Evolutionary conservation across 2,113 vertebrate genomes (phyloP).

Genomic region (Bostrychus sinensis): DNA sequence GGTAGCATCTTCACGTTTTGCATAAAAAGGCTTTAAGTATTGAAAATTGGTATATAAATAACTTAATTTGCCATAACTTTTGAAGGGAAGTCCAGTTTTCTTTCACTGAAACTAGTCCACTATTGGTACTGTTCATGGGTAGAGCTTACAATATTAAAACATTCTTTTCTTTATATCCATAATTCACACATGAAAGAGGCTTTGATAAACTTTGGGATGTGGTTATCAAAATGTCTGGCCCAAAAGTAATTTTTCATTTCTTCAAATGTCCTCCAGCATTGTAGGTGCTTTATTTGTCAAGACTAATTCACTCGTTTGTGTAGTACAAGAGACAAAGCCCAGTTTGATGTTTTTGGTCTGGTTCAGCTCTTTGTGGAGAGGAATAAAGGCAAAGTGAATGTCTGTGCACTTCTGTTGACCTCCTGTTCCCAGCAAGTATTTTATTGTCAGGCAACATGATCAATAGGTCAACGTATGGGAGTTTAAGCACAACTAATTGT

Average conservation of each 20-base stretch:
- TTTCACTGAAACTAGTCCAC: too few species aligned
- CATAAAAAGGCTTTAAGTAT: too few species aligned
- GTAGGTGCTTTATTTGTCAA: slow-evolving; percentile 9
- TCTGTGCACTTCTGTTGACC: slow-evolving; percentile 27
- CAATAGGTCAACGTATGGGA: neutral
- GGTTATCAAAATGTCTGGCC: slow-evolving; percentile 1
- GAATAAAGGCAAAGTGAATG: slow-evolving; percentile 53
- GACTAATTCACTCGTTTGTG: slow-evolving; percentile 23
- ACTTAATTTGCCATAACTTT: too few species aligned
- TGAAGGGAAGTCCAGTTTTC: too few species aligned
- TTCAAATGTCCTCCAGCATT: neutral
- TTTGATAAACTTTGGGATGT: neutral
- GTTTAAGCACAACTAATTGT: slow-evolving; percentile 1
- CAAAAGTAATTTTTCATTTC: neutral
- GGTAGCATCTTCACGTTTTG: too few species aligned
- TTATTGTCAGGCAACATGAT: slow-evolving; percentile 16
- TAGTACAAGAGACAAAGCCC: slow-evolving; percentile 40
- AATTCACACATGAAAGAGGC: slow-evolving; percentile 17
- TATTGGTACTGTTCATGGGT: neutral
- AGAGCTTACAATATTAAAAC: slow-evolving; percentile 31
- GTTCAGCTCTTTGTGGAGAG: slow-evolving; percentile 51
- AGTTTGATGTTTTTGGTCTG: slow-evolving; percentile 40
- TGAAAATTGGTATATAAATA: too few species aligned
- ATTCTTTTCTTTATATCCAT: neutral
- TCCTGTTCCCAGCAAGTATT: slow-evolving; percentile 23